A percentile compares a stretch with the other conserved stretches of the same genome.
Evolutionary conservation across 2,888 invertebrate species (phyloP).

Genomic region (Troilus luridus): DNA sequence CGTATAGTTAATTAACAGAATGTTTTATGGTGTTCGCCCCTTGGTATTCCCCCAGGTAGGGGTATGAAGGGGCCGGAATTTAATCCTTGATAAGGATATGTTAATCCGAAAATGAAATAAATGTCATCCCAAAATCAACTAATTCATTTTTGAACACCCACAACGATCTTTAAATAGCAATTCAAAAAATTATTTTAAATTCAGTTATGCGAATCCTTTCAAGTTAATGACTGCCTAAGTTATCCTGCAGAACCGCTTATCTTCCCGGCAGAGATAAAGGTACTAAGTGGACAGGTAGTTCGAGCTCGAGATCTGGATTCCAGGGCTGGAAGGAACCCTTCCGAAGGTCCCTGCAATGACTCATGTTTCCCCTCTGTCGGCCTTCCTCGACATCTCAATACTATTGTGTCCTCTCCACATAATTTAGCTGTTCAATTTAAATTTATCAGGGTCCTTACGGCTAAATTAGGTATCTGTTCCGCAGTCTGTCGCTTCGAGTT

Average conservation of each 20-base stretch:
- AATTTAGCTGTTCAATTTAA: not conserved
- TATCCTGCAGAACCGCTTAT: not conserved
- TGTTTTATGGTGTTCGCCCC: too few relatives aligned
- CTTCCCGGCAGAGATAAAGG: not conserved
- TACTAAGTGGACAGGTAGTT: conserved; percentile 23
- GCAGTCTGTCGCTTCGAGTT: too few relatives aligned
- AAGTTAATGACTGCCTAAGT: not conserved
- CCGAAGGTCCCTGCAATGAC: conserved; percentile 14
- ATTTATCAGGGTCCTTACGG: not conserved
- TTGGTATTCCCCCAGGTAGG: too few relatives aligned
- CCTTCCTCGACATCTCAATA: not conserved
- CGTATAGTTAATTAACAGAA: too few relatives aligned
- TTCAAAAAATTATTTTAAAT: not conserved
- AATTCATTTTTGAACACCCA: not conserved
- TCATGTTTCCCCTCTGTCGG: conserved; percentile 30
- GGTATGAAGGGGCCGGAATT: too few relatives aligned
- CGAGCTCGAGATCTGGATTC: not conserved
- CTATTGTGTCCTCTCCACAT: not conserved
- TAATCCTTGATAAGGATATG: too few relatives aligned
- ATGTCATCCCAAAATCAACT: too few relatives aligned
- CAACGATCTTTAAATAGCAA: not conserved
- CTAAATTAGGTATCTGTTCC: too few relatives aligned
- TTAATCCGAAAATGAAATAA: too few relatives aligned
- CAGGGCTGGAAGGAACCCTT: conserved; percentile 28
- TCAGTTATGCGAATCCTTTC: not conserved